Evolutionary conservation across 2,113 vertebrate species (phyloP), one percentile per base, ranked within the genome.

Genomic region (Chrysemys picta): DNA sequence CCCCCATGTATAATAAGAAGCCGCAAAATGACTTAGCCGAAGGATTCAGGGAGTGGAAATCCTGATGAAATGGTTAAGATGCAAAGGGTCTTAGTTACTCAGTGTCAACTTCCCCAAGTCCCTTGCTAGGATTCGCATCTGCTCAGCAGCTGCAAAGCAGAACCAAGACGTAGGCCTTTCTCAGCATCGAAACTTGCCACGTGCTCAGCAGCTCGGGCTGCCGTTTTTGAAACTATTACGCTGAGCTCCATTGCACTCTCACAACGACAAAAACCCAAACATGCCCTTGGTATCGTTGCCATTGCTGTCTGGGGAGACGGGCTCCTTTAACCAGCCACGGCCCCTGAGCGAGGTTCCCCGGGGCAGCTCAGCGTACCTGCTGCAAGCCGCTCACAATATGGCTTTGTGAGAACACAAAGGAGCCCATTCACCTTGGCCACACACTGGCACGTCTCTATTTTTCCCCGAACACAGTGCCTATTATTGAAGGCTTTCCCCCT

Each of bases 341-440:
- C 42, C 53, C 21, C n/a, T 52, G 89, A 38, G 11, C 69, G 53
- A 82, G 35, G 27, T 42, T 95, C 42, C 42, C 72, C 54, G 0
- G 3, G 62, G 84, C 2, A 1, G 69, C 16, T 93, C 56, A 72
- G 31, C 4, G 24, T 5, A 90, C 5, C 27, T 80, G 82, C 31
- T 56, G 80, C 21, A 85, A 87, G 79, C 25, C 38, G 14, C 57
- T 75, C 42, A 89, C 29, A 95, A 29, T 3, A 11, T 0, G 4
- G 84, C 84, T 90, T 80, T 92, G 79, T 89, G 69, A 93, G 45
- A 93, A 50, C 49, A 76, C 16, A 72, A 87, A 90, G 53, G 57
- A 82, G 38, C 29, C 62, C n/a, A 72, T 93, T 90, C 89, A 93
- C 88, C 80, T 54, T 62, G 86, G 79, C 88, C 79, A 90, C 47